These are phyloP conservation scores for Odontocolon sp. DNA, from an alignment of 2,888 invertebrate species.

Conservation along the genomic window DNA sequence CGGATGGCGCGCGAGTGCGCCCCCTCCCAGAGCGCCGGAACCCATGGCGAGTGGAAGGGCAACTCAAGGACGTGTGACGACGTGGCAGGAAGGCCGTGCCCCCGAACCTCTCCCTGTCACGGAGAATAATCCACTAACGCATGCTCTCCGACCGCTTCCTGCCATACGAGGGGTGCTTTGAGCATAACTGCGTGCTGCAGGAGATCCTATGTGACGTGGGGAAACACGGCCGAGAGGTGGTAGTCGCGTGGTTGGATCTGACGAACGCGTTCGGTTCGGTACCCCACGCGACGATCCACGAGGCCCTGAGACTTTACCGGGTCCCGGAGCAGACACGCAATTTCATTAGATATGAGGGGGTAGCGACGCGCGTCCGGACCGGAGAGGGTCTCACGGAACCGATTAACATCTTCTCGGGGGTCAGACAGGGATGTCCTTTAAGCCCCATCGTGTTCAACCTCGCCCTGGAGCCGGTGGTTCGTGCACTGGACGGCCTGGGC, in stretches of 20 bases:
- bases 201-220: slow-evolving; percentile 62
- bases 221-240: slow-evolving; percentile 49
- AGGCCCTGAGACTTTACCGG: slow-evolving; percentile 25
- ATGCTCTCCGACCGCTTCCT: too few species aligned
- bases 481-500: background rate
- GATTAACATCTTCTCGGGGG: slow-evolving; percentile 68
- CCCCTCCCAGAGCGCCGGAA: too few species aligned
- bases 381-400: slow-evolving; percentile 52
- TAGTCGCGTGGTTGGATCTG: slow-evolving; percentile 76
- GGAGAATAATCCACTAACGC: too few species aligned
- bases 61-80: too few species aligned
- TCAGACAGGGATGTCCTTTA: slow-evolving; percentile 74
- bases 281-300: slow-evolving; percentile 70
- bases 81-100: too few species aligned
- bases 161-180: slow-evolving; percentile 68
- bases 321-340: background rate
- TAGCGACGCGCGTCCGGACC: slow-evolving; percentile 59
- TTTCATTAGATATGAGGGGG: slow-evolving; percentile 56
- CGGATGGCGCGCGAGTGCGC: too few species aligned
- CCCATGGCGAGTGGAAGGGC: too few species aligned
- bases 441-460: slow-evolving; percentile 75
- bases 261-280: slow-evolving; percentile 77
- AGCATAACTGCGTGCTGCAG: slow-evolving; percentile 71
- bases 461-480: slow-evolving; percentile 67
- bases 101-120: too few species aligned